Conservation (phyloP, 1,140 invertebrate species). For the Lasioglossum albipes region DNA sequence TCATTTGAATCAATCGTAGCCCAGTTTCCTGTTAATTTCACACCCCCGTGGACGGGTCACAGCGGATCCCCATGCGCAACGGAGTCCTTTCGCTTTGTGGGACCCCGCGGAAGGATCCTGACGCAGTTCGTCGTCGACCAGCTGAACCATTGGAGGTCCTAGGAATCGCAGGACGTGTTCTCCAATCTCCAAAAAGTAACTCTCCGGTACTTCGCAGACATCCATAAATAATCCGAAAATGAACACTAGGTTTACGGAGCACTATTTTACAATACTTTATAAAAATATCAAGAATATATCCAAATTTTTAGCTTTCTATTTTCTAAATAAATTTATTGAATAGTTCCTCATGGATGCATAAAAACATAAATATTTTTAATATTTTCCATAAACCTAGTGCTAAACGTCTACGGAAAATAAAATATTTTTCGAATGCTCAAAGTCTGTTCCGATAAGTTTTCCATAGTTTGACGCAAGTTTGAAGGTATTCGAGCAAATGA, state of each 20-base stretch:
- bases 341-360: too few species aligned
- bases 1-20: conserved; percentile 57
- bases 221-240: neutral
- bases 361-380: too few species aligned
- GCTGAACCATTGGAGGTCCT: conserved; percentile 22
- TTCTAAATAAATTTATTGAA: too few species aligned
- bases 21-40: conserved; percentile 67
- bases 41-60: conserved; percentile 63
- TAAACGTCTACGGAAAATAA: too few species aligned
- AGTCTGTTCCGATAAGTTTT: neutral
- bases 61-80: conserved; percentile 47
- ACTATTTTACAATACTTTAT: too few species aligned
- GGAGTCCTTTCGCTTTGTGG: conserved; percentile 46
- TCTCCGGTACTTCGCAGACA: neutral
- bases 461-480: neutral
- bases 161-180: neutral
- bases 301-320: too few species aligned
- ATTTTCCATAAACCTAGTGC: too few species aligned
- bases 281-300: too few species aligned
- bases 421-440: too few species aligned
- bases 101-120: conserved; percentile 45
- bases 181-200: neutral
- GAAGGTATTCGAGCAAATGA: conserved; percentile 45
- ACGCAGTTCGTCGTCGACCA: conserved; percentile 55
- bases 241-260: too few species aligned